Evolutionary conservation across 1,140 invertebrate genomes (phyloP).

Genomic region (Hermatobates lingyangjiaoensis): DNA sequence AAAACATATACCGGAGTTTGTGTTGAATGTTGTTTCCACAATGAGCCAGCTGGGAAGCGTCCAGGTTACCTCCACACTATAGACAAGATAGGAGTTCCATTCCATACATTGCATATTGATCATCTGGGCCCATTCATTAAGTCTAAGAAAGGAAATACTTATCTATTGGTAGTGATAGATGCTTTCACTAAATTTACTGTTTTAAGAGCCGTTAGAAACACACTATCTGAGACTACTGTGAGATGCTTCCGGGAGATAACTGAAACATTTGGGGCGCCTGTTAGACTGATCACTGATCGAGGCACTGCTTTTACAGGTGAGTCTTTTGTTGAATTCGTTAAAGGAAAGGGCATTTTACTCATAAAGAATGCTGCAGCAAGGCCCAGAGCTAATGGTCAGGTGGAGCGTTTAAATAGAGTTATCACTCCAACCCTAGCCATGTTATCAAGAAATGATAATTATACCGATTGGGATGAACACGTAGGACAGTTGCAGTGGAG

Average conservation of each 20-base stretch:
- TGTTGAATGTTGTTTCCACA: slow-evolving; percentile 16
- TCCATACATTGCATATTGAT: not conserved
- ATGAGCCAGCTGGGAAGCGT: slow-evolving; percentile 3
- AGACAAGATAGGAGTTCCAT: not conserved
- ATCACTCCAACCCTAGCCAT: slow-evolving; percentile 11
- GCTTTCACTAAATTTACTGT: slow-evolving; percentile 12
- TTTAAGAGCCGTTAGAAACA: slow-evolving; percentile 8
- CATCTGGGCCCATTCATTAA: not conserved
- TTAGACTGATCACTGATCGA: not conserved
- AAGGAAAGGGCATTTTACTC: slow-evolving; percentile 9
- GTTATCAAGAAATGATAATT: not conserved
- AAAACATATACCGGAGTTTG: slow-evolving; percentile 12
- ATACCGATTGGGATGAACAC: not conserved
- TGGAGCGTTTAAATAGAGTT: slow-evolving; percentile 20
- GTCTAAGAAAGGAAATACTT: slow-evolving; percentile 8
- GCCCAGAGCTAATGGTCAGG: slow-evolving; percentile 15
- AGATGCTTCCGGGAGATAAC: no score
- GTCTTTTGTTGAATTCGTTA: slow-evolving; percentile 20
- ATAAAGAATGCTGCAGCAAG: slow-evolving; percentile 10
- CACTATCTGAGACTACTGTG: no score
- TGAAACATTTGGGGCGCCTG: slow-evolving; percentile 21
- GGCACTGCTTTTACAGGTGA: slow-evolving; percentile 16
- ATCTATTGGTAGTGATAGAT: slow-evolving; percentile 11
- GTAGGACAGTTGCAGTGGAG: not conserved
- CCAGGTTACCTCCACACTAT: not conserved